Percentiles rank a stretch among this genome's conserved stretches.
phyloP scores from a whole-genome alignment of 2,888 invertebrate species.

The Tinea pellionella region DNA sequence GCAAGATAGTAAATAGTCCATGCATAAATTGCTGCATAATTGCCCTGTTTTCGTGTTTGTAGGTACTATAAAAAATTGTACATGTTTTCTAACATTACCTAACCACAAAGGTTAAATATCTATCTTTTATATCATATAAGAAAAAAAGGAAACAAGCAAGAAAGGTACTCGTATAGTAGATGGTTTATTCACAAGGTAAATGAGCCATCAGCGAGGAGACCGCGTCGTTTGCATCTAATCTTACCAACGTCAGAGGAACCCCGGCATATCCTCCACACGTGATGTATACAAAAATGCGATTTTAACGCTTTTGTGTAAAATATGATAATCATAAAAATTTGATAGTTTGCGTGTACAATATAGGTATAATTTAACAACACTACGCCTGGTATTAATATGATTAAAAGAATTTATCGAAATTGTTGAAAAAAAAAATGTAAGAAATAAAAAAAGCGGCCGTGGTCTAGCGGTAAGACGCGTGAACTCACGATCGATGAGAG shows the following conservation, averaged over 20 bases:
- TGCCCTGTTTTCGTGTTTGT: too few relatives aligned
- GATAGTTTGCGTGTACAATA: background rate
- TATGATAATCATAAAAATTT: background rate
- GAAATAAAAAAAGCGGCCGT: too few relatives aligned
- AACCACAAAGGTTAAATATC: background rate
- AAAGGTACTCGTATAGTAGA: constrained; percentile 33
- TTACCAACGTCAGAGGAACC: constrained; percentile 31
- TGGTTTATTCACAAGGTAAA: constrained; percentile 61
- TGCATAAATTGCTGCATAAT: too few relatives aligned
- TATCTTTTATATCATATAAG: background rate
- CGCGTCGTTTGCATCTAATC: constrained; percentile 64
- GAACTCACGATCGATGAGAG: too few relatives aligned
- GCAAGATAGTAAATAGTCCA: background rate
- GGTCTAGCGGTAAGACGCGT: too few relatives aligned
- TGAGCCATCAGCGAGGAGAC: constrained; percentile 52
- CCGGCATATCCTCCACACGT: background rate
- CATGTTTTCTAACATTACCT: background rate
- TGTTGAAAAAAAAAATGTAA: too few relatives aligned
- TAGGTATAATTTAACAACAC: too few relatives aligned
- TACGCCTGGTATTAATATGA: too few relatives aligned
- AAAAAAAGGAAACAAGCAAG: background rate
- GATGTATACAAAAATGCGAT: background rate
- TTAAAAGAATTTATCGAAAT: too few relatives aligned
- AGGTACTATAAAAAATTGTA: too few relatives aligned
- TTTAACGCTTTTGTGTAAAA: background rate